Percentiles rank a stretch among this genome's conserved stretches.
These are phyloP conservation scores for Scaptomyza caliginosa DNA, from an alignment of 2,888 invertebrate species.

Conservation along the genomic window DNA sequence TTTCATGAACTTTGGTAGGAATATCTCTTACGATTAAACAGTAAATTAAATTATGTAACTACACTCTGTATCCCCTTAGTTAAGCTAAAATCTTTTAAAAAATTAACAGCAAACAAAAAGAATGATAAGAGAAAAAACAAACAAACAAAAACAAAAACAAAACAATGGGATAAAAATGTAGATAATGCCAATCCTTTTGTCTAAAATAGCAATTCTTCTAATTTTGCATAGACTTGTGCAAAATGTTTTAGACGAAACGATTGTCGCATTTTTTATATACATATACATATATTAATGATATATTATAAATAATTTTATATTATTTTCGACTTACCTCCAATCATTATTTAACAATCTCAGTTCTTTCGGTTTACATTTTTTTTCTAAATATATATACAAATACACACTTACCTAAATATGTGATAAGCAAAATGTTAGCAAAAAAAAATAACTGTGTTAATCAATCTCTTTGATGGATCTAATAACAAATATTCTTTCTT, in stretches of 20 bases:
- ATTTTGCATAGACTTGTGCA: constrained; percentile 54
- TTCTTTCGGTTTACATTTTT: constrained; percentile 46
- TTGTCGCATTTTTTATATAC: constrained; percentile 76
- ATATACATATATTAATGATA: constrained; percentile 32
- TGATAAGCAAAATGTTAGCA: constrained; percentile 46
- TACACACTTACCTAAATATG: constrained; percentile 29
- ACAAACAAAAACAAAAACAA: constrained; percentile 18
- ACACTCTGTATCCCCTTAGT: constrained; percentile 83
- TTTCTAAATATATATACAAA: not conserved
- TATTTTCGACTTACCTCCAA: constrained; percentile 36
- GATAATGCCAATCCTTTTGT: constrained; percentile 82
- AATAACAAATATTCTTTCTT: constrained; percentile 27
- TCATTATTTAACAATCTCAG: constrained; percentile 46
- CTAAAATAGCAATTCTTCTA: constrained; percentile 78
- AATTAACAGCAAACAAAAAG: constrained; percentile 6
- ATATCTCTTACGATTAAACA: constrained; percentile 10
- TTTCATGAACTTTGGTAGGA: constrained; percentile 15
- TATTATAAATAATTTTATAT: constrained; percentile 25
- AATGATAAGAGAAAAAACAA: too few species aligned
- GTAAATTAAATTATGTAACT: constrained; percentile 78
- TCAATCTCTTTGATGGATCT: constrained; percentile 79
- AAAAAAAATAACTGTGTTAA: constrained; percentile 61
- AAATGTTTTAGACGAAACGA: constrained; percentile 82
- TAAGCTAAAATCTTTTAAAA: constrained; percentile 58
- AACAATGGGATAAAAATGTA: constrained; percentile 57